Conservation (phyloP, 2,113 vertebrate genomes). For the Mesitornis unicolor region DNA sequence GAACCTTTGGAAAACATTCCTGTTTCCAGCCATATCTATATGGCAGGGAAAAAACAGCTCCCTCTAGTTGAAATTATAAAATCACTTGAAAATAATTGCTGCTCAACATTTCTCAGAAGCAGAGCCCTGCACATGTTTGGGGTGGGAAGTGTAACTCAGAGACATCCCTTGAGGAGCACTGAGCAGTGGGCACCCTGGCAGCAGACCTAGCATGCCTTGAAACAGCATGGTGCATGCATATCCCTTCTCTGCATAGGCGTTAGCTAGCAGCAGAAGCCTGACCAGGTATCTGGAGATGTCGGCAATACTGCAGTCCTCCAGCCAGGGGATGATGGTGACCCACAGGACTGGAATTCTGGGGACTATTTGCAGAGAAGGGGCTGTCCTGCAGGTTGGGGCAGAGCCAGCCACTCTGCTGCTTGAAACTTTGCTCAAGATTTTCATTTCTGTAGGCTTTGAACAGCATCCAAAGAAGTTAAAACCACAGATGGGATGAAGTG, state of each 20-base stretch:
- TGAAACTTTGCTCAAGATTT: conserved; percentile 21
- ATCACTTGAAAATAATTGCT: neutral
- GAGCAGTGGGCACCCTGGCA: neutral
- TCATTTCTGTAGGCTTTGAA: conserved; percentile 31
- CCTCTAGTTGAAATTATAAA: neutral
- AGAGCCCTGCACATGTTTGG: neutral
- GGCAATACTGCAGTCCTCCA: neutral
- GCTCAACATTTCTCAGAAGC: neutral
- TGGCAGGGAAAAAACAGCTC: rapidly evolving
- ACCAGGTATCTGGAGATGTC: neutral
- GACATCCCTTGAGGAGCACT: neutral
- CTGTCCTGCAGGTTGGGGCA: neutral
- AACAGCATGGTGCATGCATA: neutral
- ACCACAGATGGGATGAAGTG: conserved; percentile 48
- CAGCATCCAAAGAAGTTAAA: conserved; percentile 41
- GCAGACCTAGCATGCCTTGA: neutral
- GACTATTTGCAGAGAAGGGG: neutral
- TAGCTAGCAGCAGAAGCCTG: neutral
- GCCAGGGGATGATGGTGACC: rapidly evolving
- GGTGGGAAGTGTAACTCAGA: neutral
- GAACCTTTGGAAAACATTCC: neutral
- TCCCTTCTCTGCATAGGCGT: neutral
- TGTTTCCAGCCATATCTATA: neutral
- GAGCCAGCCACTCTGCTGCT: neutral
- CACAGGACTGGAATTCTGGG: neutral